A percentile compares a stretch with the other conserved stretches of the same genome.
These are phyloP conservation scores for Melozone crissalis DNA, from an alignment of 2,113 vertebrate genomes.

Conservation along the genomic window DNA sequence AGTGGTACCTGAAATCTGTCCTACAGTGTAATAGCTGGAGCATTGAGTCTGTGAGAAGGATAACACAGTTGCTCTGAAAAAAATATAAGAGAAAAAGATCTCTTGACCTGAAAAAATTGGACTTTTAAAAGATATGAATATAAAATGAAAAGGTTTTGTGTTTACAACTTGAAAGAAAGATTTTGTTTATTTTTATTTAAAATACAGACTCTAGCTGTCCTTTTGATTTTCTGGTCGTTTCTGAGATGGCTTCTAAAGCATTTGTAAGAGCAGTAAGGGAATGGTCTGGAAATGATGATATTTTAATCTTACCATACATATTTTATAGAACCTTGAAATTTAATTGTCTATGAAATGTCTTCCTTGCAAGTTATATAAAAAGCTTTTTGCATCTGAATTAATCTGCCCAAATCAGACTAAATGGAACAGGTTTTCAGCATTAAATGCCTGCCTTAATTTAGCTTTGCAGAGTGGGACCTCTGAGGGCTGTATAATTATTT, in stretches of 20 bases:
- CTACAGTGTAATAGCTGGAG: not conserved
- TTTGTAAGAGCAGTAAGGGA: not conserved
- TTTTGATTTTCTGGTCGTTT: not conserved
- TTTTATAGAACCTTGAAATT: not conserved
- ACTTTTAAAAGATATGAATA: not conserved
- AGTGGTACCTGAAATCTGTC: not conserved
- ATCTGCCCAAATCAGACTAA: not conserved
- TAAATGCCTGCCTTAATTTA: not conserved
- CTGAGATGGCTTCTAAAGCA: not conserved
- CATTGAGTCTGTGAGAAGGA: not conserved
- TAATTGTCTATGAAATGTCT: not conserved
- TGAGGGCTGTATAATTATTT: not conserved
- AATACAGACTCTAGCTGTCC: not conserved
- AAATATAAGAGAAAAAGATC: accelerated
- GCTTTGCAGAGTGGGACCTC: not conserved
- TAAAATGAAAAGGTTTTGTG: not conserved
- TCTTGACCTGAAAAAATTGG: not conserved
- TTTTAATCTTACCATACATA: not conserved
- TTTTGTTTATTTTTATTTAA: not conserved
- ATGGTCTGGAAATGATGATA: not conserved
- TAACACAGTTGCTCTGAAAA: not conserved
- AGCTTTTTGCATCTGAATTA: not conserved
- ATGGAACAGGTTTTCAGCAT: not conserved
- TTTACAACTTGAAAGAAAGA: not conserved
- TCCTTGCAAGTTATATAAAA: not conserved